Evolutionary conservation across 37 sponge, comb jelly and placozoan genomes (phyloP), one percentile per base, ranked within the genome.

Genomic region (Crambe crambe): DNA sequence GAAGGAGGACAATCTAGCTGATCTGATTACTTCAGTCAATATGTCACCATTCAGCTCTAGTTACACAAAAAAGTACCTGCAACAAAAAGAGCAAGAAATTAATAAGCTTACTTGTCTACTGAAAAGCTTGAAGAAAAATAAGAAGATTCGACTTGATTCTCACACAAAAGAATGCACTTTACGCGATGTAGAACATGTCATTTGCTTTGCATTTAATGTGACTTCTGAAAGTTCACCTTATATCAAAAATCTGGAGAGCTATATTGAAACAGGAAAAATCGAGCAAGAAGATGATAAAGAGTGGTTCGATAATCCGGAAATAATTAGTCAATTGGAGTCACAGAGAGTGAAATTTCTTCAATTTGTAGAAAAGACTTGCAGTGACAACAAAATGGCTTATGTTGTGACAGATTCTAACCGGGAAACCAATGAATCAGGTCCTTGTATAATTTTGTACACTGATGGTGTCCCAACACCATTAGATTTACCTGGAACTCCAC

Each of bases 41-140:
- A 23, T 1, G 8, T 84, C 85, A 39, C 85, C 85, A 39, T 84
- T 75, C 35, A 66, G 27, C 42, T 3, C 26, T 1, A 65, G 32
- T 1, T 1, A 21, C 0, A 32, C 76, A 18, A 0, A 1, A 37
- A 30, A 8, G 0, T 84, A 43, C 62, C 39, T 84, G 0, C 2
- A 47, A 6, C 38, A 29, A 0, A 84, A 84, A 84, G 85, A 84
- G n/a, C n/a, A 67, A 20, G 85, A 84, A 37, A 66, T 76, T 1
- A 74, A 73, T 41, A 26, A 32, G 32, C 83, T 83, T 60, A 4
- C 47, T 8, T 54, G 39, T 1, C 74, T 63, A 29, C 43, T 74
- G 75, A 15, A 74, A 47, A 69, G 27, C 34, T 1, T 23, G 10
- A 29, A 22, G 2, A 62, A 10, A n/a, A 26, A 62, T 6, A 5